Conservation (phyloP, 2,797 vertebrate genomes). For the Poecile montanus region DNA sequence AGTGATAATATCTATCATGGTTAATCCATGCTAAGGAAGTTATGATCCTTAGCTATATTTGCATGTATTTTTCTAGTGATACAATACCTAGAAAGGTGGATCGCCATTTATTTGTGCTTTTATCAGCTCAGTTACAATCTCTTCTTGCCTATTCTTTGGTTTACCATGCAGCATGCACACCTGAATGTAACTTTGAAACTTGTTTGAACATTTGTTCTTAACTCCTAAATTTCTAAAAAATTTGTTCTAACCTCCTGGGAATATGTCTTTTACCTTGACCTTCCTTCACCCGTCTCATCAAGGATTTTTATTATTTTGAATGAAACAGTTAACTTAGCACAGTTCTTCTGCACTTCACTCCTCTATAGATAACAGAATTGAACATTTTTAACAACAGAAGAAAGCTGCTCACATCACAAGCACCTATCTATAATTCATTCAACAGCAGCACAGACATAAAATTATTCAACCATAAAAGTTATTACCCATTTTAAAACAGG, state of each 20-base stretch:
- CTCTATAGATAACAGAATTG: background rate
- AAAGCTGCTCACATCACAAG: background rate
- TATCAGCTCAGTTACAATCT: background rate
- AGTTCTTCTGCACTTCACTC: background rate
- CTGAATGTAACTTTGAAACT: background rate
- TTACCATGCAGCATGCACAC: background rate
- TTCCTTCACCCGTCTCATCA: background rate
- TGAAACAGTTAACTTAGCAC: background rate
- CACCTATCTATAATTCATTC: background rate
- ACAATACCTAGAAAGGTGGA: background rate
- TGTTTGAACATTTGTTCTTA: background rate
- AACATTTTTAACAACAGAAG: background rate
- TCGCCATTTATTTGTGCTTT: background rate
- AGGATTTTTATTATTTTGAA: background rate
- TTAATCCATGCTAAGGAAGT: background rate
- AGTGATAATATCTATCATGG: background rate
- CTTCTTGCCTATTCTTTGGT: background rate
- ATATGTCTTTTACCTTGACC: background rate
- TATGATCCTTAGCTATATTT: background rate
- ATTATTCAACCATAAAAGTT: background rate
- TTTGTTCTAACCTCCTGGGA: background rate
- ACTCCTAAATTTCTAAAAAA: background rate
- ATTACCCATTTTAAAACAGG: background rate
- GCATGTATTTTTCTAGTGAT: background rate
- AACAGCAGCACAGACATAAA: background rate